Evolutionary conservation across 2,797 vertebrate species (phyloP), one percentile per base, ranked within the genome.

Genomic region (Loriculus beryllinus): DNA sequence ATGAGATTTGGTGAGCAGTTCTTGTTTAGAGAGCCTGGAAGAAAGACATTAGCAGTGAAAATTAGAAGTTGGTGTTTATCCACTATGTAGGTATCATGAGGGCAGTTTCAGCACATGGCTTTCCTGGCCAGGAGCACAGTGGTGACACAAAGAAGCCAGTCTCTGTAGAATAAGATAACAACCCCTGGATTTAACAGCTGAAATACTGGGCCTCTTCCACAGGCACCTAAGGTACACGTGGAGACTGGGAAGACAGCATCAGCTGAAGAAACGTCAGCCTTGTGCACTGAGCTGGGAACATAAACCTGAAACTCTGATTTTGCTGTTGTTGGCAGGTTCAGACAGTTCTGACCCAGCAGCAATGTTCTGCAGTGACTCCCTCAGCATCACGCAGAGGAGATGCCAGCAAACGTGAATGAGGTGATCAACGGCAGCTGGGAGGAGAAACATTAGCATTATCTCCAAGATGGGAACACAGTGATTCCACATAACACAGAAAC

Each of bases 81-180:
- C 74, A 83, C 86, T 47, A 8, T 68, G 90, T 19, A 31, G 65
- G 92, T 84, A 72, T 54, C 82, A 77, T 26, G 35, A 89, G 92
- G 69, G 69, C 49, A 90, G 54, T 67, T 72, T 63, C 91, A 92
- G 82, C 82, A 51, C 78, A 25, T 39, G 82, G 70, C 65, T 92
- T 75, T 80, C 74, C 82, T 92, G 86, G 92, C 91, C 33, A 51
- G 78, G 68, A 89, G 20, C 59, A 54, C 48, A 21, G 91, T 1
- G 4, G 88, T 89, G 91, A 72, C 88, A 95, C 86, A 83, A 91
- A 91, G 93, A 87, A 81, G 26, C 69, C 94, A 92, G 78, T 72
- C 77, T 91, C 85, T 81, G 88, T 72, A 72, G 86, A 89, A 77
- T 31, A 72, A 76, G 88, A 74, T 78, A 90, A 86, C 68, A 95